phyloP scores from a whole-genome alignment of 2,888 invertebrate species.

The Pocota personata region DNA sequence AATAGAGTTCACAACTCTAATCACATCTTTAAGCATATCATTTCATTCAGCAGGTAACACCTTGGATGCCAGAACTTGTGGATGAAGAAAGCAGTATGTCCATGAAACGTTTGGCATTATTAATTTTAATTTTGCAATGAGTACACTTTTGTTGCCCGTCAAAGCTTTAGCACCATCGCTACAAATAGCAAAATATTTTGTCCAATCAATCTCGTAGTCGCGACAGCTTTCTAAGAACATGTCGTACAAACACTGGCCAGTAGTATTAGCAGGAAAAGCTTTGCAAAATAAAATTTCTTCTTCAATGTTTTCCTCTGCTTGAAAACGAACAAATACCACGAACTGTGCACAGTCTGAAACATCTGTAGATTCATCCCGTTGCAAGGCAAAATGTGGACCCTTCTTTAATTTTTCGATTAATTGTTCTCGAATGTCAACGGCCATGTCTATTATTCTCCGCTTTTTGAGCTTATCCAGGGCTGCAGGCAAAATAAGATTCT shows the following conservation, averaged over 20 bases:
- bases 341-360: slow-evolving; percentile 23
- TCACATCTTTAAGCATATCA: too few relatives aligned
- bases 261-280: slow-evolving; percentile 14
- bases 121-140: slow-evolving; percentile 17
- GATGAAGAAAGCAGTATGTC: slow-evolving; percentile 18
- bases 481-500: too few relatives aligned
- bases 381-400: neutral
- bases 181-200: too few relatives aligned
- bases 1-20: too few relatives aligned
- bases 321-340: slow-evolving; percentile 11
- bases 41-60: slow-evolving; percentile 22
- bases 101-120: slow-evolving; percentile 19
- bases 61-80: slow-evolving; percentile 4
- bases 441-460: too few relatives aligned
- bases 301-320: slow-evolving; percentile 5
- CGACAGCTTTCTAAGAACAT: slow-evolving; percentile 18
- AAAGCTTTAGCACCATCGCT: slow-evolving; percentile 25
- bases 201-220: slow-evolving; percentile 20
- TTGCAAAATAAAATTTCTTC: slow-evolving; percentile 16
- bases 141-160: too few relatives aligned
- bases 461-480: too few relatives aligned
- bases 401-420: slow-evolving; percentile 22
- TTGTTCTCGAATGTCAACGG: too few relatives aligned
- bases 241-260: too few relatives aligned
- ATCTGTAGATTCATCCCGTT: slow-evolving; percentile 25